A percentile compares a stretch with the other conserved stretches of the same genome.
Conservation (phyloP, 2,797 vertebrate species). For the Mus minutoides region DNA sequence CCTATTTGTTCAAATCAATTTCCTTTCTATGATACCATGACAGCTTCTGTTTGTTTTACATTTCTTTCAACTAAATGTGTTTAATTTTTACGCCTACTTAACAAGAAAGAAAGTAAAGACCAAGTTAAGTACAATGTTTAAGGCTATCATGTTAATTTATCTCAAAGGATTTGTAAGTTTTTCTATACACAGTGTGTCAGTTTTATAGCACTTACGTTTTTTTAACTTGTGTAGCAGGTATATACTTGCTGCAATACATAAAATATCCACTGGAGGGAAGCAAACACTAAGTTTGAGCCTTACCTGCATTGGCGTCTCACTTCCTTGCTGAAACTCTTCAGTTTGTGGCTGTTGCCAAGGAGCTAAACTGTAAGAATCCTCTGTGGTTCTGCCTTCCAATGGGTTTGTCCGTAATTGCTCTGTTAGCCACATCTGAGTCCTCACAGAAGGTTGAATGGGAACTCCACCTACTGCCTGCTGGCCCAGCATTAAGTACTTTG, state of each 20-base stretch:
- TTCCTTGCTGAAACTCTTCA: constrained; percentile 86
- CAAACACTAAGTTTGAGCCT: constrained; percentile 79
- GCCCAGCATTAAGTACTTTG: constrained; percentile 86
- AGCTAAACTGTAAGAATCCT: constrained; percentile 82
- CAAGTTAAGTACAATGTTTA: background rate
- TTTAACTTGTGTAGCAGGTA: background rate
- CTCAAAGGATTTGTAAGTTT: constrained; percentile 7
- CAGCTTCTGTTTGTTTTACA: background rate
- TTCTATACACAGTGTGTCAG: background rate
- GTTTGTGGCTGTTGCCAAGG: constrained; percentile 89
- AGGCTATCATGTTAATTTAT: background rate
- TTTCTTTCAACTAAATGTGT: background rate
- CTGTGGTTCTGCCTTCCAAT: constrained; percentile 89
- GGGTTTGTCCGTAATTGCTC: constrained; percentile 93
- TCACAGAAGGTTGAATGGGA: constrained; percentile 93
- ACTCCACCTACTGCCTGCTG: constrained; percentile 90
- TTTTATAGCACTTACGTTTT: background rate
- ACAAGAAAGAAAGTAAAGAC: constrained; percentile 34
- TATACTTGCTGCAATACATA: background rate
- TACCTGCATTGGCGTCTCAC: constrained; percentile 90
- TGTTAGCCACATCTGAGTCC: constrained; percentile 97
- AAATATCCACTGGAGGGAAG: constrained; percentile 86
- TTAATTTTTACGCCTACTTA: constrained; percentile 33
- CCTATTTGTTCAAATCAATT: background rate
- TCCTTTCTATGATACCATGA: background rate